Evolutionary conservation across 1,140 invertebrate genomes (phyloP).

Genomic region (Hormaphis cornu): DNA sequence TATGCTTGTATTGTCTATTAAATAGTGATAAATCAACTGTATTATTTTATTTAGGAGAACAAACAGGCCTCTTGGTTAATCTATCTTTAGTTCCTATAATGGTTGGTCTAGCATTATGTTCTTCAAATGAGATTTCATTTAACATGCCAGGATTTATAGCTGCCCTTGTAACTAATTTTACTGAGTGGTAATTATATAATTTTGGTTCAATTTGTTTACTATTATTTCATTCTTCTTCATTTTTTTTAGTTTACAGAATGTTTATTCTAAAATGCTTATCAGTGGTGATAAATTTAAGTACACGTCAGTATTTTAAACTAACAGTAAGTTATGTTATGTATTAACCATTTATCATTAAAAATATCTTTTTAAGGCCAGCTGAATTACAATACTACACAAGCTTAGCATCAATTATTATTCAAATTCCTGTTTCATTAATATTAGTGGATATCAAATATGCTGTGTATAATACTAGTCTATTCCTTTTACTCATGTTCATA

Average conservation of each 20-base stretch:
- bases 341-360: constrained; percentile 30
- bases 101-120: constrained; percentile 72
- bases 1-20: too few species aligned
- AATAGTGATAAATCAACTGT: too few species aligned
- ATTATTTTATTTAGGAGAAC: constrained; percentile 49
- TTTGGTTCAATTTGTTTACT: neutral
- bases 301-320: constrained; percentile 52
- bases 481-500: constrained; percentile 54
- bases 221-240: constrained; percentile 33
- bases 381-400: constrained; percentile 80
- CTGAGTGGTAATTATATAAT: constrained; percentile 56
- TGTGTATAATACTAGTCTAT: constrained; percentile 43
- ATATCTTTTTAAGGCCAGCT: constrained; percentile 54
- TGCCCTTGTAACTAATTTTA: constrained; percentile 70
- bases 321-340: too few species aligned
- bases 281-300: constrained; percentile 70
- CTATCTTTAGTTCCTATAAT: constrained; percentile 75
- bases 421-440: constrained; percentile 64
- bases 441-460: constrained; percentile 46
- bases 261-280: constrained; percentile 74
- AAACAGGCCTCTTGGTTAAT: constrained; percentile 65
- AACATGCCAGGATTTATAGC: constrained; percentile 66
- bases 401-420: constrained; percentile 65
- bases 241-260: constrained; percentile 65
- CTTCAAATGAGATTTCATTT: constrained; percentile 72